These are phyloP conservation scores for Hiodon alosoides DNA, from an alignment of 2,113 vertebrate genomes.

Conservation along the genomic window DNA sequence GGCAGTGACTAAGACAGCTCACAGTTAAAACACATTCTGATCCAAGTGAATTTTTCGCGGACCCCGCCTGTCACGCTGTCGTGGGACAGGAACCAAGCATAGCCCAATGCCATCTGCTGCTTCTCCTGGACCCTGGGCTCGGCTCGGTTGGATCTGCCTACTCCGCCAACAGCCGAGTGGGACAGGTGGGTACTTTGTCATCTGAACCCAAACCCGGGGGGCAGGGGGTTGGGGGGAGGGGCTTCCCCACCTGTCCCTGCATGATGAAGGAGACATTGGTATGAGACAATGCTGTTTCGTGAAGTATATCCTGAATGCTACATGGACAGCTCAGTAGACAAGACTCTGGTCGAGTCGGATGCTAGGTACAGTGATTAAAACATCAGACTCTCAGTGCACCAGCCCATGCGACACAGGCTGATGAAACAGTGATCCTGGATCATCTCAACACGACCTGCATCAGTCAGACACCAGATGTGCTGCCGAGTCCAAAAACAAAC, in stretches of 20 bases:
- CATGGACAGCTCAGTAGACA: not conserved
- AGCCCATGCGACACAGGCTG: conserved; percentile 1
- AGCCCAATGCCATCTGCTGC: conserved; percentile 18
- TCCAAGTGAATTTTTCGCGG: not conserved
- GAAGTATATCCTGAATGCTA: not conserved
- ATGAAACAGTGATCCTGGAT: not conserved
- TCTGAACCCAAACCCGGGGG: not conserved
- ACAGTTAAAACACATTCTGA: not conserved
- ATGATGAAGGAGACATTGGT: conserved; percentile 15
- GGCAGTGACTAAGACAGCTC: not conserved
- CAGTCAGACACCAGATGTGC: conserved; percentile 26
- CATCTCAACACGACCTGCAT: conserved; percentile 7
- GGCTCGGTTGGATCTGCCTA: conserved; percentile 1
- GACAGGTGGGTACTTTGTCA: conserved; percentile 17
- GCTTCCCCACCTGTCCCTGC: conserved; percentile 16
- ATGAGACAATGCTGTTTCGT: not conserved
- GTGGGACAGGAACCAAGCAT: conserved; percentile 21
- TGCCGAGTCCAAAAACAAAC: conserved; percentile 9
- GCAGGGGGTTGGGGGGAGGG: conserved; percentile 3
- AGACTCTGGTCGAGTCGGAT: not conserved
- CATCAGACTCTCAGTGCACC: not conserved
- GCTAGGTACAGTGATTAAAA: conserved; percentile 15
- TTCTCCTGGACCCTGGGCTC: not conserved
- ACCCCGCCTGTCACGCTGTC: not conserved
- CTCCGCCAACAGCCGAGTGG: conserved; percentile 10